Percentiles rank a stretch among this genome's conserved stretches.
These are phyloP conservation scores for Pyralis farinalis DNA, from an alignment of 2,888 invertebrate genomes.

Conservation along the genomic window DNA sequence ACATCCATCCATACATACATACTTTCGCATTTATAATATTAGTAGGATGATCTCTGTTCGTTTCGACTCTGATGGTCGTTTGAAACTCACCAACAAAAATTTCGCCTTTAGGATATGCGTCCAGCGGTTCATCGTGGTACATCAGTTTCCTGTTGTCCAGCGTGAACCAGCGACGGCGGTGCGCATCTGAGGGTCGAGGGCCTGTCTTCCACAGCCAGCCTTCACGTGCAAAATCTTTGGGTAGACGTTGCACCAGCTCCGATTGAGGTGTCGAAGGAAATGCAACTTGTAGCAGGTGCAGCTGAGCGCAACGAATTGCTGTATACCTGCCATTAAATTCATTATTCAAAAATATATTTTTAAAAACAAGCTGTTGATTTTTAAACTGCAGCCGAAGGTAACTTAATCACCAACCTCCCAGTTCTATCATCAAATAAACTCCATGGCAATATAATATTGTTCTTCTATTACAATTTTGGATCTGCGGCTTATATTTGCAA, in stretches of 20 bases:
- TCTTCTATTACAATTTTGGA: no score
- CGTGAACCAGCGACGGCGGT: constrained; percentile 93
- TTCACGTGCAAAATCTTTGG: constrained; percentile 91
- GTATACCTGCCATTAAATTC: constrained; percentile 79
- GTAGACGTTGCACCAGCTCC: constrained; percentile 86
- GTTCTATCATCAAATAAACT: no score
- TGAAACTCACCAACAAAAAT: constrained; percentile 86
- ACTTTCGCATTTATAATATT: no score
- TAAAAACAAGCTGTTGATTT: no score
- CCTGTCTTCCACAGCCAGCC: constrained; percentile 96
- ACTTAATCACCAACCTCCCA: no score
- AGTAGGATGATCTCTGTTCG: no score
- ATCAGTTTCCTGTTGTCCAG: constrained; percentile 94
- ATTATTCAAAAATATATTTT: no score
- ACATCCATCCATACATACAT: no score
- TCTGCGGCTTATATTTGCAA: no score
- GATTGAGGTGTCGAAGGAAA: constrained; percentile 88
- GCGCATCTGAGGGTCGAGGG: constrained; percentile 89
- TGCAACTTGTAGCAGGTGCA: constrained; percentile 91
- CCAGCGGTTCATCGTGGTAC: constrained; percentile 94
- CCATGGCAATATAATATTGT: no score
- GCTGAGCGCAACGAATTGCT: constrained; percentile 91
- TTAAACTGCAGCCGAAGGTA: no score
- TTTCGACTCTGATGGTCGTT: no score
- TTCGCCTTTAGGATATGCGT: constrained; percentile 95